A percentile compares a stretch with the other conserved stretches of the same genome.
Evolutionary conservation across 2,113 vertebrate genomes (phyloP).

Genomic region (Scalopus aquaticus): DNA sequence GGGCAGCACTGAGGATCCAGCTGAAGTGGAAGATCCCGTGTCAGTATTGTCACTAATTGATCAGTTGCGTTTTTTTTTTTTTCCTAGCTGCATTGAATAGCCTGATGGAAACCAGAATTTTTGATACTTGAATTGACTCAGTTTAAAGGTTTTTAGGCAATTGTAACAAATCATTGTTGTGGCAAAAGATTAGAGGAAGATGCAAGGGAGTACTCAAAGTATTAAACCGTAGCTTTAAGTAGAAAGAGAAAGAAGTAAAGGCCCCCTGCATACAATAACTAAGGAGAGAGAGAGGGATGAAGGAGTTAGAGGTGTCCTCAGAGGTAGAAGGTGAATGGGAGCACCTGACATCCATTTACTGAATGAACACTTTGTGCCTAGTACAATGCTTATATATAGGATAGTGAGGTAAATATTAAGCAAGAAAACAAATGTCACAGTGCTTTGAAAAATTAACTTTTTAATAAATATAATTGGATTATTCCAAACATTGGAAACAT

Average conservation of each 20-base stretch:
- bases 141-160: neutral
- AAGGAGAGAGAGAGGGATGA: neutral
- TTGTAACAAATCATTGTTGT: neutral
- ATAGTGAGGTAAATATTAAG: neutral
- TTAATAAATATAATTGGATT: neutral
- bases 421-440: neutral
- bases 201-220: neutral
- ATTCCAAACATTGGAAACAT: neutral
- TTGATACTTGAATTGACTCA: neutral
- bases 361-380: neutral
- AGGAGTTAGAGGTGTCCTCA: neutral
- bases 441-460: neutral
- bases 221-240: neutral
- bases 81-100: neutral
- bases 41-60: neutral
- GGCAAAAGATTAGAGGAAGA: neutral
- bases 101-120: neutral
- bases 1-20: neutral
- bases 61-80: neutral
- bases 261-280: neutral
- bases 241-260: neutral
- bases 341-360: neutral
- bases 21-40: neutral
- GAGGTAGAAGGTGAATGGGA: neutral
- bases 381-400: neutral